These are phyloP conservation scores for Himantopus leucocephalus DNA, from an alignment of 2,113 vertebrate genomes.

Conservation along the genomic window DNA sequence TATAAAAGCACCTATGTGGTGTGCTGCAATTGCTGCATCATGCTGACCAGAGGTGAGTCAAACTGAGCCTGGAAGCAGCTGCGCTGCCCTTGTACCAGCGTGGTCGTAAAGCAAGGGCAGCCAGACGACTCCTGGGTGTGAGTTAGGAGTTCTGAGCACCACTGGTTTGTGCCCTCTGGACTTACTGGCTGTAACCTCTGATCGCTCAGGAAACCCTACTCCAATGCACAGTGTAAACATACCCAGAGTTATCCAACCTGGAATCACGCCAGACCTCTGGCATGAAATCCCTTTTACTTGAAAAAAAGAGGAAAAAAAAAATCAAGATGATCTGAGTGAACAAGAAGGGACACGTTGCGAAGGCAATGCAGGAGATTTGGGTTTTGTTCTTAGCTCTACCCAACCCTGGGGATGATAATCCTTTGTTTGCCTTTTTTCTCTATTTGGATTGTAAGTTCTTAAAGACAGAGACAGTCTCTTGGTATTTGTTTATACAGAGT, in stretches of 20 bases:
- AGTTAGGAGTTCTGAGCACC: background rate
- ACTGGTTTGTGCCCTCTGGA: background rate
- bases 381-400: constrained; percentile 30
- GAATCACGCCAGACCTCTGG: background rate
- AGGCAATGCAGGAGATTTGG: background rate
- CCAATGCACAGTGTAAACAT: background rate
- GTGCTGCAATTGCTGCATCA: background rate
- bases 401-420: constrained; percentile 31
- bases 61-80: background rate
- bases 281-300: background rate
- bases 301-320: background rate
- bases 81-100: rapidly evolving
- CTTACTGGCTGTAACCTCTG: background rate
- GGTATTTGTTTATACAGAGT: constrained; percentile 38
- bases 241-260: background rate
- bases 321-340: background rate
- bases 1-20: background rate
- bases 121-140: background rate
- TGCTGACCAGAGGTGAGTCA: background rate
- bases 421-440: constrained; percentile 45
- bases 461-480: constrained; percentile 22
- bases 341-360: constrained; percentile 34
- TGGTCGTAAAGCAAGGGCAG: background rate
- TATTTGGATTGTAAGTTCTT: constrained; percentile 32
- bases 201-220: background rate